Conservation (phyloP, 1,140 invertebrate genomes). For the Mylabris phalerata region DNA sequence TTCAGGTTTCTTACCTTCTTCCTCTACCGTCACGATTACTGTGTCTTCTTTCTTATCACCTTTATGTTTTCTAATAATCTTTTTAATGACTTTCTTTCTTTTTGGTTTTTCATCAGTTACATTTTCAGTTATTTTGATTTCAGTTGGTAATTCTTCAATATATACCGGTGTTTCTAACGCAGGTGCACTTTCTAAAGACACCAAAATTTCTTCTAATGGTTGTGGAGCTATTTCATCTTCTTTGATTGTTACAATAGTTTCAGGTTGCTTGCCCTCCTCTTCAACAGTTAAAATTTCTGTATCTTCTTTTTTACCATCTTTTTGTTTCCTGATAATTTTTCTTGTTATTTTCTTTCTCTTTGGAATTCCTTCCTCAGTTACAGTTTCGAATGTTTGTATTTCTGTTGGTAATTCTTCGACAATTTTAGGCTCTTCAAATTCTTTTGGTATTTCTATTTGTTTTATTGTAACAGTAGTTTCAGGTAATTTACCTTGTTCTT, state of each 20-base stretch:
- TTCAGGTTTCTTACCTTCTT: slow-evolving; percentile 35
- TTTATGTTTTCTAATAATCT: slow-evolving; percentile 27
- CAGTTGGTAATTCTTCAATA: slow-evolving; percentile 23
- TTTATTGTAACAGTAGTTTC: slow-evolving; percentile 36
- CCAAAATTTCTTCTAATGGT: too few relatives aligned
- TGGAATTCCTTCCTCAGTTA: slow-evolving; percentile 33
- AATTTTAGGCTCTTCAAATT: slow-evolving; percentile 20
- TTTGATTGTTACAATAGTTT: slow-evolving; percentile 36
- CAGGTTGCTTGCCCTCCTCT: slow-evolving; percentile 38
- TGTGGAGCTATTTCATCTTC: background rate
- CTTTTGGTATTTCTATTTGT: slow-evolving; percentile 21
- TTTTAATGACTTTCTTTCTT: slow-evolving; percentile 29
- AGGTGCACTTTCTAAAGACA: too few relatives aligned
- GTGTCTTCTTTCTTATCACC: slow-evolving; percentile 34
- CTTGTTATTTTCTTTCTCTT: slow-evolving; percentile 40
- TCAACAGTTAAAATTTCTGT: slow-evolving; percentile 34
- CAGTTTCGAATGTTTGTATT: slow-evolving; percentile 8
- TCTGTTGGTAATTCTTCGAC: slow-evolving; percentile 20
- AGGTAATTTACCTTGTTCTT: slow-evolving; percentile 39
- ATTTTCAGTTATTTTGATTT: slow-evolving; percentile 23
- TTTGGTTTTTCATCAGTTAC: slow-evolving; percentile 30
- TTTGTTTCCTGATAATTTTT: slow-evolving; percentile 34
- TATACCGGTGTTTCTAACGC: background rate
- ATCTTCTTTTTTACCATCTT: slow-evolving; percentile 35
- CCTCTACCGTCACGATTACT: slow-evolving; percentile 38